Evolutionary conservation across 2,113 vertebrate genomes (phyloP), one percentile per base, ranked within the genome.

Genomic region (Dicerorhinus sumatrensis): DNA sequence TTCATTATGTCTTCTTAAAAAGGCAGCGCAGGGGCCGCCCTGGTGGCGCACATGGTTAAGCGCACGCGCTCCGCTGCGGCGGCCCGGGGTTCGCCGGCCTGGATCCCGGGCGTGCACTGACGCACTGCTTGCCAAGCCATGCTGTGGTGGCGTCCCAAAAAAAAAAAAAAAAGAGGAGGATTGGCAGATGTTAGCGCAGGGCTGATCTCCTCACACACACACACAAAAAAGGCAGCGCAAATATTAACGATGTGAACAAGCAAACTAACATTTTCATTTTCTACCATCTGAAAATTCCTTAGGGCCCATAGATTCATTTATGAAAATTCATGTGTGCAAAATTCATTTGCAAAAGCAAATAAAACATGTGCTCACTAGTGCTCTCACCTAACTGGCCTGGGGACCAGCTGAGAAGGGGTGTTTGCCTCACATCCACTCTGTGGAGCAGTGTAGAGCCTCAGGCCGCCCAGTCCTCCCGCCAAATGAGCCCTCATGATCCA

Each of bases 311-410:
- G 97, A 95, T 94, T 96, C 97, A 97, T 98, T 98, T 98, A 73
- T 0, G 29, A 97, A 97, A 97, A 98, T 97, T 98, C 92, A 97
- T 92, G 94, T 96, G 90, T 0, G 2, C 83, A 92, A 97, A 97
- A 98, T 84, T 95, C 97, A 98, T 98, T 98, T 98, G 96, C 92
- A 97, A 97, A 98, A 97, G 87, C 97, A 98, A 97, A 98, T 98
- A 98, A 98, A 98, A 97, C 96, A 97, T 75, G 84, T 97, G 96
- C 92, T 98, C 89, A 89, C 65, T 92, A 95, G 94, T 96, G 96
- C 84, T 97, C 83, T 82, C 97, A 95, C 87, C 96, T 97, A 80
- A 51, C 31, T 89, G 92, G 95, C 97, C 90, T 98, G 84, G 95
- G 97, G 92, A 56, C 39, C 21, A 6, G 46, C 76, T 85, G 79